Conservation (phyloP, 2,888 invertebrate species). For the Palloptera scutellata region DNA sequence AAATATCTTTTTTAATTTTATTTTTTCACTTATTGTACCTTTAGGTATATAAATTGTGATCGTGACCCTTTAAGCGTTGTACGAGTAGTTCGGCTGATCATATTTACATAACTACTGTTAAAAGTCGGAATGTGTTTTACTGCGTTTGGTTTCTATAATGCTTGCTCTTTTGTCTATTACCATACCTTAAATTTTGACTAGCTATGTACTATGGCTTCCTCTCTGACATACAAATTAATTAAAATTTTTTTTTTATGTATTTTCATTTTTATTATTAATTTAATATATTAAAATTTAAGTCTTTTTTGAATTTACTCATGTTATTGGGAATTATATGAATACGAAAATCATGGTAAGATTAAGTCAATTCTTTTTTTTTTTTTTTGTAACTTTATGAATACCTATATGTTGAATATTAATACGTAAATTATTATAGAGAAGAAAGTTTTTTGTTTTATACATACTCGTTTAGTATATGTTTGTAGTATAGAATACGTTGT, state of each 20-base stretch:
- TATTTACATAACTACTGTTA: too few species aligned
- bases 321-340: background rate
- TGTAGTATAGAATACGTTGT: background rate
- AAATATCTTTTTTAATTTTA: too few species aligned
- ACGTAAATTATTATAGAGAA: background rate
- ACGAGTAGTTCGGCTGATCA: too few species aligned
- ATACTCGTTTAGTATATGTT: background rate
- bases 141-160: too few species aligned
- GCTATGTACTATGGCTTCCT: background rate
- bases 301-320: slow-evolving; percentile 1
- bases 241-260: background rate
- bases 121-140: too few species aligned
- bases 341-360: background rate
- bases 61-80: too few species aligned
- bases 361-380: too few species aligned
- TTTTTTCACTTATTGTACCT: too few species aligned
- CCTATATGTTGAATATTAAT: background rate
- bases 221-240: background rate
- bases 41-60: too few species aligned
- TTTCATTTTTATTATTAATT: slow-evolving; percentile 5
- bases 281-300: slow-evolving; percentile 3
- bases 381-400: background rate
- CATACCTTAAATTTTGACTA: too few species aligned
- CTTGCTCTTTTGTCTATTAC: too few species aligned
- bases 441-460: background rate